These are phyloP conservation scores for Lissonota sp. DNA, from an alignment of 2,888 invertebrate species.

Conservation along the genomic window DNA sequence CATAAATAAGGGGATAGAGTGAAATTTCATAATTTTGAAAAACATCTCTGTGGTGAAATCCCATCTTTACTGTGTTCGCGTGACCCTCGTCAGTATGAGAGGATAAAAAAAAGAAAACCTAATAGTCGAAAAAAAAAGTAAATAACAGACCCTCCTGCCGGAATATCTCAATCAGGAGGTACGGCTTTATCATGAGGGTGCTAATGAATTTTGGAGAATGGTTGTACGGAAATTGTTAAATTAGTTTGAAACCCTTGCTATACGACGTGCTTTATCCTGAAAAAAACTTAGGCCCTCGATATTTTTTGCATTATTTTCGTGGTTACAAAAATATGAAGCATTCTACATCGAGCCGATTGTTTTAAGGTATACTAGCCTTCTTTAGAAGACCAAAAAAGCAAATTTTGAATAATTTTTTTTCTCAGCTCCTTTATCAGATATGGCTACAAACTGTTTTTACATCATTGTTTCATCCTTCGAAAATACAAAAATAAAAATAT, in stretches of 20 bases:
- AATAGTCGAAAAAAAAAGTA: constrained; percentile 51
- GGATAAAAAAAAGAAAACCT: constrained; percentile 1
- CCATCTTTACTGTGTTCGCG: constrained; percentile 1
- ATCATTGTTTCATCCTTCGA: too few relatives aligned
- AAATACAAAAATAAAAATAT: too few relatives aligned
- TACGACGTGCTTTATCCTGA: constrained; percentile 13
- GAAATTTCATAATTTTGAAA: constrained; percentile 57
- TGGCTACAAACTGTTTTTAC: too few relatives aligned
- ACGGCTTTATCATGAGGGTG: constrained; percentile 70
- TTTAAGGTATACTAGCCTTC: too few relatives aligned
- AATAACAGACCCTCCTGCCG: constrained; percentile 63
- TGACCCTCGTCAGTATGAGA: constrained; percentile 10
- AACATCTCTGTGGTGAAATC: constrained; percentile 30
- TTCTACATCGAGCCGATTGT: too few relatives aligned
- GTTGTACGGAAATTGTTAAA: constrained; percentile 76
- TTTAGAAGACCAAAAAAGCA: too few relatives aligned
- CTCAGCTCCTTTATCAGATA: too few relatives aligned
- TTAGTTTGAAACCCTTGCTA: constrained; percentile 73
- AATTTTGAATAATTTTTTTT: too few relatives aligned
- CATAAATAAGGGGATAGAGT: constrained; percentile 58
- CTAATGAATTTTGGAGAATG: constrained; percentile 78
- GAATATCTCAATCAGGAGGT: constrained; percentile 75
- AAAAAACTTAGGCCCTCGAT: constrained; percentile 44
- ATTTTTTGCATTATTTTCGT: too few relatives aligned
- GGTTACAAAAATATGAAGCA: too few relatives aligned